Percentiles rank a stretch among this genome's conserved stretches.
Conservation (phyloP, 1,140 invertebrate species). For the Trypoxylus dichotomus region DNA sequence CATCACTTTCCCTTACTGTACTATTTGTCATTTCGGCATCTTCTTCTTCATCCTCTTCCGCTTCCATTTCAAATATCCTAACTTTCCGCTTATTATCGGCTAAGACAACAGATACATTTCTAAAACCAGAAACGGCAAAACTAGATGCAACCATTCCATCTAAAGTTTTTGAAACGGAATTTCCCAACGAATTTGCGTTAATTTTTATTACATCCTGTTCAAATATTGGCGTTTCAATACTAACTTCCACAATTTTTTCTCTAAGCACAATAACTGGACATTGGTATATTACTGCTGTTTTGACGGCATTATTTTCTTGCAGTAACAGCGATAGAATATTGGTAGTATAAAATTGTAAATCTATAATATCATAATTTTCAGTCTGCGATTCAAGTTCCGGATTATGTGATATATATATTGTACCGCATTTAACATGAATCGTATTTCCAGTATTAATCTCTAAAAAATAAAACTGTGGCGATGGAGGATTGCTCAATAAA, state of each 20-base stretch:
- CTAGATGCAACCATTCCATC: conserved; percentile 73
- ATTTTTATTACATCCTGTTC: conserved; percentile 35
- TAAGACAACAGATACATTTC: conserved; percentile 86
- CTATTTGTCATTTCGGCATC: conserved; percentile 61
- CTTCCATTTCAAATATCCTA: conserved; percentile 88
- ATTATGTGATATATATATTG: background rate
- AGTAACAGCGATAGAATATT: conserved; percentile 76
- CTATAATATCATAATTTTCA: conserved; percentile 57
- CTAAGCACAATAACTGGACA: conserved; percentile 59
- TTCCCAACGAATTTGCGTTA: conserved; percentile 38
- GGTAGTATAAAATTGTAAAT: conserved; percentile 81
- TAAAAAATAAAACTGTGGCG: conserved; percentile 51
- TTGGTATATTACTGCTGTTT: conserved; percentile 66
- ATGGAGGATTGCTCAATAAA: background rate
- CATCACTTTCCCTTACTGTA: conserved; percentile 50
- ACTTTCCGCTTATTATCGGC: conserved; percentile 79
- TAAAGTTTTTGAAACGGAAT: conserved; percentile 61
- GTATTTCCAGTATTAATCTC: conserved; percentile 40
- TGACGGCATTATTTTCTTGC: conserved; percentile 58
- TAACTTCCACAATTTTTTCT: conserved; percentile 55
- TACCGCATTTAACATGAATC: background rate
- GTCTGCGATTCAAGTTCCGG: background rate
- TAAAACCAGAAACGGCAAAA: conserved; percentile 82
- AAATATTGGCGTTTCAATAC: conserved; percentile 51
- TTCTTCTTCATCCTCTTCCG: conserved; percentile 85